A percentile compares a stretch with the other conserved stretches of the same genome.
Evolutionary conservation across 2,113 vertebrate species (phyloP).

Genomic region (Menura novaehollandiae): DNA sequence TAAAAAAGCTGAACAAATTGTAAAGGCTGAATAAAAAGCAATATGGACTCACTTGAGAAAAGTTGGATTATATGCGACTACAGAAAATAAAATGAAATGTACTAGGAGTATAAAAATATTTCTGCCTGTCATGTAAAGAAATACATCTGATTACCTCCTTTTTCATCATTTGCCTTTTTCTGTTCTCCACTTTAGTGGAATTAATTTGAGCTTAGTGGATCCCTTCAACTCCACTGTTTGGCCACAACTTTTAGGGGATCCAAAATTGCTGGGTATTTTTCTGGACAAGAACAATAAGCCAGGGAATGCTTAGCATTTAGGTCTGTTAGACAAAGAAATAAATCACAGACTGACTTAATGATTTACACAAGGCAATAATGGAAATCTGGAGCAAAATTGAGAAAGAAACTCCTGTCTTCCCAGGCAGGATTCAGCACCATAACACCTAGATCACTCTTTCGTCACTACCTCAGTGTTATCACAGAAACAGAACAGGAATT

Average conservation of each 20-base stretch:
- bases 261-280: not conserved
- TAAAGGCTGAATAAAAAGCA: not conserved
- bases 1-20: not conserved
- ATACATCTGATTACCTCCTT: not conserved
- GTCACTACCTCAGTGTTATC: not conserved
- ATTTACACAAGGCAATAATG: not conserved
- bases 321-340: not conserved
- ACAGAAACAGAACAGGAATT: not conserved
- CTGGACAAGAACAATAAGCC: not conserved
- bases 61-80: not conserved
- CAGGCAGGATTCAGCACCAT: not conserved
- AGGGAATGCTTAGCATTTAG: not conserved
- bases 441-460: not conserved
- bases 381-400: not conserved
- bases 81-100: not conserved
- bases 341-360: not conserved
- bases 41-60: not conserved
- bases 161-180: not conserved
- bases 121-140: not conserved
- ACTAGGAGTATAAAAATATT: not conserved
- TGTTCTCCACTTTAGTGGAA: not conserved
- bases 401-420: not conserved
- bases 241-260: not conserved
- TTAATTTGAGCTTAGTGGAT: not conserved
- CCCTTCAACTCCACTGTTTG: not conserved